Evolutionary conservation across 2,888 invertebrate genomes (phyloP), one percentile per base, ranked within the genome.

Genomic region (Melolontha melolontha): DNA sequence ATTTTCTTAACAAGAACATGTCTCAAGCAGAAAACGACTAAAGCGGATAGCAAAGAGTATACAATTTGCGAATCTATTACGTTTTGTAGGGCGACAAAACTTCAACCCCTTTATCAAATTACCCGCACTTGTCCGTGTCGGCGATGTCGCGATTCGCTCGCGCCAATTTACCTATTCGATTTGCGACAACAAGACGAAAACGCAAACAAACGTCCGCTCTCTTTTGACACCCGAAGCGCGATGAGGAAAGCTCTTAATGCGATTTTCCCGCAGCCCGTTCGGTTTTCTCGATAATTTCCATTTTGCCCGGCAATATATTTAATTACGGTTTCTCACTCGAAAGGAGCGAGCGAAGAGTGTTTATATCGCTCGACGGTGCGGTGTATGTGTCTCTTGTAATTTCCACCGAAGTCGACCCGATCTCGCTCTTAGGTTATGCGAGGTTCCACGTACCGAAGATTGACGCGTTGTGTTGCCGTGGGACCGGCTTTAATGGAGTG

Each of bases 21-120:
- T 22, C 22, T 22, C 4, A 22, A 22, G 4, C 22, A 22, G 2
- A 4, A 4, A 22, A 4, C 22, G 22, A 4, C 12, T 12, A 4
- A 4, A 22, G 22, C 22, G 22, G 22, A 39, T 12, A 14, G 39
- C 5, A 12, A 39, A 52, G 34, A 52, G 34, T 29, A 52, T 16
- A 52, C 39, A 34, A 29, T 59, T 59, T 22, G 44, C 44, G 29
- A 59, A 59, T 59, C 59, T 42, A 59, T 59, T 22, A 11, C 11
- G 12, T 44, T 42, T 12, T n/a, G 22, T 22, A 22, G 22, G 29
- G 11, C 27, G 44, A 27, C 59, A 29, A 59, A 42, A 44, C 59
- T 59, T 59, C 59, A n/a, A 44, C 59, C 44, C 59, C 44, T 59
- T 59, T 44, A 59, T 59, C 44, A 44, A 44, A 59, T 59, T 59